phyloP scores from a whole-genome alignment of 1,140 invertebrate genomes.

The Polyergus mexicanus region DNA sequence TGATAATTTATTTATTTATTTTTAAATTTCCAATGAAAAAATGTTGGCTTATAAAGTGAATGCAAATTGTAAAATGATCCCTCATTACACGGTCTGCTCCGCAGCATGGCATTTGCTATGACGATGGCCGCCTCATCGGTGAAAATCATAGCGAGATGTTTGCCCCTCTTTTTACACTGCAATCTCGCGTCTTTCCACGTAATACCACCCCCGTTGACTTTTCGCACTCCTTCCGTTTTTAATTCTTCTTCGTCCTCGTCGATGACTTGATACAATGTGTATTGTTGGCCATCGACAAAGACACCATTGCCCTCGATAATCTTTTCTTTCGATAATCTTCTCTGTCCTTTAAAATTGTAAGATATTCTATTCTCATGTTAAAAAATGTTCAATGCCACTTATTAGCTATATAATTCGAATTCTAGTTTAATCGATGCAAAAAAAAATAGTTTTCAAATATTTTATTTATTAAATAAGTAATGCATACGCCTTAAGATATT shows the following conservation, averaged over 20 bases:
- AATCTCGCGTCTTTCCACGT: slow-evolving; percentile 62
- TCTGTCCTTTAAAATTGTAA: not conserved
- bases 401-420: not conserved
- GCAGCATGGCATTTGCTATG: slow-evolving; percentile 63
- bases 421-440: not conserved
- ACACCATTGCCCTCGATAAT: not conserved
- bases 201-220: slow-evolving; percentile 67
- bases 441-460: not conserved
- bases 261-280: slow-evolving; percentile 26
- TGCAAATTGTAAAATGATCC: not conserved
- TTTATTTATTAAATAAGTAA: not conserved
- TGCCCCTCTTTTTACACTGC: slow-evolving; percentile 63
- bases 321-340: too few relatives aligned
- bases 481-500: not conserved
- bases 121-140: slow-evolving; percentile 55
- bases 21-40: not conserved
- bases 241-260: slow-evolving; percentile 24
- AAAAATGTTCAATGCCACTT: not conserved
- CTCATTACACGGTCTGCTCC: slow-evolving; percentile 64
- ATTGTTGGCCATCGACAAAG: slow-evolving; percentile 47
- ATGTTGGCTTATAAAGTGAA: too few relatives aligned
- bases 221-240: slow-evolving; percentile 30
- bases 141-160: slow-evolving; percentile 62
- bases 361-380: not conserved
- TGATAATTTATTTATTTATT: not conserved